Base-by-base conservation (phyloP, 1,140 invertebrate genomes). In the Drosophila orosa region DNA sequence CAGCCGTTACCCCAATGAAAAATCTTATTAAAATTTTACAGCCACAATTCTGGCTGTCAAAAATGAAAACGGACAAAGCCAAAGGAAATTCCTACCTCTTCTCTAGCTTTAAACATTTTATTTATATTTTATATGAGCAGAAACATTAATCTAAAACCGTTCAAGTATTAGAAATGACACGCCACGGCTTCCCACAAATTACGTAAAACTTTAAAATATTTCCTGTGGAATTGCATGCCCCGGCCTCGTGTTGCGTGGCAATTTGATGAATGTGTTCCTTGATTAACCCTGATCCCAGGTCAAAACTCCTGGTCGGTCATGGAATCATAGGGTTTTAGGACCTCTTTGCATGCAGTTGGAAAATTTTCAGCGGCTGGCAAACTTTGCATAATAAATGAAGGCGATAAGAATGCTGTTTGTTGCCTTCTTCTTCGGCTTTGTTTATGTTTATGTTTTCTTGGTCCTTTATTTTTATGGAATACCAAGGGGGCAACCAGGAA, bases 241-340 rank as follows among this genome's bases (percentile, higher is more conserved):
- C 33, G 25, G 15, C 39, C 47, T 74, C 81, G 71, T 86, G 82
- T 85, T 85, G 68, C 81, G 81, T 85, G 81, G 52, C 74, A 85
- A 85, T 85, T 85, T 85, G 81, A 85, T 86, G 83, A 85, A 85
- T 85, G 81, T 84, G 67, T 56, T 74, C 75, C 62, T 77, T 85
- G 81, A 85, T 85, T 84, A 84, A 62, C 52, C 54, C 54, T 44
- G 40, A 59, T 45, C 62, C 59, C 42, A 27, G 40, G 52, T 45
- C 67, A 31, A 27, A 57, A 31, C 39, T 39, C 31, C 27, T 15
- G 31, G 2, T 22, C 8, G 31, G 27, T 17, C 31, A 19, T n/a
- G 19, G 37, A 42, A 19, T 44, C 47, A 25, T 22, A 5, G 29
- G 8, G 52, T 56, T 44, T 44, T 27, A 31, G 31, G 33, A 13